A percentile compares a stretch with the other conserved stretches of the same genome.
These are phyloP conservation scores for Daktulosphaira vitifoliae DNA, from an alignment of 1,140 invertebrate species.

Conservation along the genomic window DNA sequence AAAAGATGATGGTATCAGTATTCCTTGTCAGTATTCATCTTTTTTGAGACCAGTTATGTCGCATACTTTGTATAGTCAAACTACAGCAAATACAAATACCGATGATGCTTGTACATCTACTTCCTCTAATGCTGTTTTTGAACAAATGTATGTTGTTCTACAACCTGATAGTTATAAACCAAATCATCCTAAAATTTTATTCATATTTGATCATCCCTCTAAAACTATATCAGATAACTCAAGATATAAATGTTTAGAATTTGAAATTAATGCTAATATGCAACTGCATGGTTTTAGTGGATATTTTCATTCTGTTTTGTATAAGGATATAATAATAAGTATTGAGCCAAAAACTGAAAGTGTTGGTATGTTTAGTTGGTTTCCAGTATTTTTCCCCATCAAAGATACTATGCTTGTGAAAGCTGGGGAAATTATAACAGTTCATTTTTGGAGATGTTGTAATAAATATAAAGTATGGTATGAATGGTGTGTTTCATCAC, in stretches of 20 bases:
- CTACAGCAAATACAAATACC: neutral
- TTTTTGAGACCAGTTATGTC: constrained; percentile 81
- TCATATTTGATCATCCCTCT: constrained; percentile 85
- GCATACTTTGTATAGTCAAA: constrained; percentile 56
- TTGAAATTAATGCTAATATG: constrained; percentile 60
- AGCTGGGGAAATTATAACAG: constrained; percentile 58
- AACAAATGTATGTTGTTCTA: constrained; percentile 87
- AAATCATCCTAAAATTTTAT: constrained; percentile 65
- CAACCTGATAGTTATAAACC: constrained; percentile 84
- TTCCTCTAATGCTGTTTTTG: constrained; percentile 48
- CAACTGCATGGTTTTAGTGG: constrained; percentile 89
- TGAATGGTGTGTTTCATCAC: constrained; percentile 78
- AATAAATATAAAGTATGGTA: constrained; percentile 84
- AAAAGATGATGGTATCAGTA: constrained; percentile 84
- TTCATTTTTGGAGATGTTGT: constrained; percentile 81
- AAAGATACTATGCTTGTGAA: constrained; percentile 65
- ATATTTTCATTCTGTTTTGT: constrained; percentile 85
- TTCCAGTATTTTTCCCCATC: constrained; percentile 89
- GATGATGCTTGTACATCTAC: constrained; percentile 8
- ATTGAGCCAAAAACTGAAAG: constrained; percentile 83
- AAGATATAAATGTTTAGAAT: constrained; percentile 60
- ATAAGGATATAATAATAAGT: constrained; percentile 74
- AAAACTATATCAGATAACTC: constrained; percentile 53
- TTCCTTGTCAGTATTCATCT: constrained; percentile 83
- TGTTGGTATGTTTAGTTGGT: constrained; percentile 92